Conservation (phyloP, 2,113 vertebrate genomes). For the Pogona vitticeps region DNA sequence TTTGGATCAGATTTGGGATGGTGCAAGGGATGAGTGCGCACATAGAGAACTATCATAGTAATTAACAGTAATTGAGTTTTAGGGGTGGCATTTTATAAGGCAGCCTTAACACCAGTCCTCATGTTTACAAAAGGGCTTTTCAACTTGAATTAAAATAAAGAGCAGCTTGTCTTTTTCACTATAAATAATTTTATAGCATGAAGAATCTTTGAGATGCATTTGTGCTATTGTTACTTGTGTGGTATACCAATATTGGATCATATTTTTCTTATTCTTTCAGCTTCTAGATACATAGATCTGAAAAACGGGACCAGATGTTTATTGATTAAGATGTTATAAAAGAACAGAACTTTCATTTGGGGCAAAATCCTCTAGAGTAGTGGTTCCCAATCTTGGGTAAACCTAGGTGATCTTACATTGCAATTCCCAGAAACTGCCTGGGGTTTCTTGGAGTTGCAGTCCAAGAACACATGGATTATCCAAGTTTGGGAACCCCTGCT, state of each 20-base stretch:
- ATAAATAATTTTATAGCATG: background rate
- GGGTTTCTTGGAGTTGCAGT: too few species aligned
- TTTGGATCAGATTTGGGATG: too few species aligned
- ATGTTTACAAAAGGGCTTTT: background rate
- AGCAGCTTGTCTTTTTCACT: background rate
- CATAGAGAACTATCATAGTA: too few species aligned
- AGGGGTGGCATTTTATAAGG: background rate
- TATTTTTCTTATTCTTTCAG: background rate
- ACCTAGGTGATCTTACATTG: too few species aligned
- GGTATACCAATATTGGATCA: background rate
- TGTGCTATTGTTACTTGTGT: background rate
- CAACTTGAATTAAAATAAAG: background rate
- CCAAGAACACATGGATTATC: too few species aligned
- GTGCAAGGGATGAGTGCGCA: too few species aligned
- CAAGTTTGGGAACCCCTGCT: too few species aligned
- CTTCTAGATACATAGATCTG: background rate
- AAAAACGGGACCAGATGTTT: background rate
- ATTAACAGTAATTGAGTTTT: too few species aligned
- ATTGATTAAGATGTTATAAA: background rate
- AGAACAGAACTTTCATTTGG: background rate
- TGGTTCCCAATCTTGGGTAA: too few species aligned
- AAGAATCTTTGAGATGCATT: background rate
- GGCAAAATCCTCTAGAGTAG: background rate
- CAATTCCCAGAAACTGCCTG: too few species aligned
- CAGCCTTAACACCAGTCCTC: background rate